These are phyloP conservation scores for Rhagophthalmus giganteus DNA, from an alignment of 2,888 invertebrate species.

Conservation along the genomic window DNA sequence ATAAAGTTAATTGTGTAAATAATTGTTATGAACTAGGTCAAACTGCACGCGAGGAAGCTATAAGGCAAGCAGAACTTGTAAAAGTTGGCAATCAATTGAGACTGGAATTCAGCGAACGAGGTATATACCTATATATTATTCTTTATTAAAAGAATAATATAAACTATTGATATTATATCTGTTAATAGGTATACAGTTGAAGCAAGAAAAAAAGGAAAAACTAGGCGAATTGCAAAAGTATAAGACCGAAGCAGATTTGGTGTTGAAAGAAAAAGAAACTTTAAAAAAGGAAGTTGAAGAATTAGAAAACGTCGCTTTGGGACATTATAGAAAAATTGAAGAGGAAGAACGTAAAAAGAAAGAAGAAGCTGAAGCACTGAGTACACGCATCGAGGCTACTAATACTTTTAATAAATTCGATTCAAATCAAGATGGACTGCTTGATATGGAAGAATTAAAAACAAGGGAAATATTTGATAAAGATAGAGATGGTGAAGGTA, in stretches of 20 bases:
- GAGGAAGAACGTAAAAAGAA: conserved; percentile 64
- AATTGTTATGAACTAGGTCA: conserved; percentile 80
- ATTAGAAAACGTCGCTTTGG: conserved; percentile 73
- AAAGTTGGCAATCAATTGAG: conserved; percentile 79
- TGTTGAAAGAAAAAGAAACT: conserved; percentile 75
- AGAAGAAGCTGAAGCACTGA: conserved; percentile 62
- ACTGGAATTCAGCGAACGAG: conserved; percentile 72
- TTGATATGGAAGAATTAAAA: conserved; percentile 71
- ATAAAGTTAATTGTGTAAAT: conserved; percentile 68
- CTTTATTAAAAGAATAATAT: too few relatives aligned
- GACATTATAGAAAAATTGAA: conserved; percentile 73
- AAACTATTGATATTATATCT: too few relatives aligned
- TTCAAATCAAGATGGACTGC: conserved; percentile 75
- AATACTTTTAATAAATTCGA: conserved; percentile 79
- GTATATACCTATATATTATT: conserved; percentile 44
- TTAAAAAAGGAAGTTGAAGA: conserved; percentile 74
- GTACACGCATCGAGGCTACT: conserved; percentile 65
- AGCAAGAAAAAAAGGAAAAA: conserved; percentile 72
- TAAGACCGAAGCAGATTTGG: conserved; percentile 74
- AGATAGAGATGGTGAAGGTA: conserved; percentile 77
- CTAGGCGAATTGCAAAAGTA: conserved; percentile 72
- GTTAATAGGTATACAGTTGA: conserved; percentile 68
- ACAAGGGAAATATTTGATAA: conserved; percentile 80
- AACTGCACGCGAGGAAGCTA: conserved; percentile 74
- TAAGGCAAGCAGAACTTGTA: conserved; percentile 71